phyloP scores from a whole-genome alignment of 2,113 vertebrate genomes.

The Corydoras maculifer region DNA sequence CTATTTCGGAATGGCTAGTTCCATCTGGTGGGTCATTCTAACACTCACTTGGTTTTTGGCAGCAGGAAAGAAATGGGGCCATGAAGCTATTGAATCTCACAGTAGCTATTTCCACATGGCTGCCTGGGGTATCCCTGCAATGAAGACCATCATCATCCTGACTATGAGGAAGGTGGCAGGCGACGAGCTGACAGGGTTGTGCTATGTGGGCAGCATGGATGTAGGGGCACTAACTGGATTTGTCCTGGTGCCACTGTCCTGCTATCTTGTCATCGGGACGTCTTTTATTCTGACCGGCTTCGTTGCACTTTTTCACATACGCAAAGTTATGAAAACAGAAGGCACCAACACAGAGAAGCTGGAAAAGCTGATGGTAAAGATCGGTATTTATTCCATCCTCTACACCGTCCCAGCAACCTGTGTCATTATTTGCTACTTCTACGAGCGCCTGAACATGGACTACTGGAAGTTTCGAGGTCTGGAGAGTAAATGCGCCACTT shows the following conservation, averaged over 20 bases:
- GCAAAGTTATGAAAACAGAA: constrained; percentile 92
- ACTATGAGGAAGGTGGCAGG: constrained; percentile 94
- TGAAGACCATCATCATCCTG: constrained; percentile 92
- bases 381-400: constrained; percentile 94
- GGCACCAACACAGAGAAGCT: constrained; percentile 97
- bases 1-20: constrained; percentile 97
- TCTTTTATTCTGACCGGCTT: constrained; percentile 96
- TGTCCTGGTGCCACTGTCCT: constrained; percentile 86
- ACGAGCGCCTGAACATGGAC: constrained; percentile 90
- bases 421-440: constrained; percentile 95
- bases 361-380: constrained; percentile 98
- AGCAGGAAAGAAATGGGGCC: constrained; percentile 95
- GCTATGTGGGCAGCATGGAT: constrained; percentile 90
- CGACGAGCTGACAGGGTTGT: constrained; percentile 91
- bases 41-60: constrained; percentile 98
- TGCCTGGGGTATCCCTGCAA: constrained; percentile 89
- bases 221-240: constrained; percentile 81
- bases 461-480: constrained; percentile 84
- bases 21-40: constrained; percentile 95
- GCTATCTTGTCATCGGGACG: constrained; percentile 88
- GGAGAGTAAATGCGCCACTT: constrained; percentile 70
- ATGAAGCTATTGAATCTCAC: constrained; percentile 93
- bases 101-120: constrained; percentile 98
- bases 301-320: constrained; percentile 95
- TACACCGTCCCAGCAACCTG: constrained; percentile 96